Evolutionary conservation across 2,888 invertebrate species (phyloP), one percentile per base, ranked within the genome.

Genomic region (Melipona beecheii): DNA sequence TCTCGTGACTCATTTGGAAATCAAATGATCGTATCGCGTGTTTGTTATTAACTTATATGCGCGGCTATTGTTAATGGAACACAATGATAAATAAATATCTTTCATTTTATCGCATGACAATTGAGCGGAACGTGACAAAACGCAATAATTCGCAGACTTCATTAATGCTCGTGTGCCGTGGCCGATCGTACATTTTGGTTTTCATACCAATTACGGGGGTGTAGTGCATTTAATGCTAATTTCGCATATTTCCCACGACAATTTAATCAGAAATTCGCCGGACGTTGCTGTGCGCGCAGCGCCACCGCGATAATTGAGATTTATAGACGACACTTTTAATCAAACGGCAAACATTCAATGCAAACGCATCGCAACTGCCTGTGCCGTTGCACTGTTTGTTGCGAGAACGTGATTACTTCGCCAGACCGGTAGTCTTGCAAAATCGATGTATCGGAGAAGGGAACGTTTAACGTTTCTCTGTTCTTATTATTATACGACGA

Each of bases 131-230:
- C 83, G 87, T 87, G 89, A 87, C 89, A 78, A 79, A 86, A 75
- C 75, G 77, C 79, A 79, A 85, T 89, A 89, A 90, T 85, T 86
- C 79, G 79, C 74, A 81, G 83, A 86, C 89, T 90, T 90, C 86
- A 82, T 90, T 88, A 89, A 86, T 85, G 90, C 83, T 73, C 78
- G 72, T 73, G 69, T 65, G 77, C 71, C 64, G 76, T 50, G 75
- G 73, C 56, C 69, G 84, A 66, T 78, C 81, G 81, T 84, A 86
- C 81, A 85, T 86, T 88, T 89, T 85, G 89, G 85, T 86, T 88
- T 85, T 83, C 85, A 64, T 81, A 84, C 86, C 90, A 88, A 86
- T 88, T 88, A 86, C 76, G 65, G 66, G 73, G 71, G 54, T 73
- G 69, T 84, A 81, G 78, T 72, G 75, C 81, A 84, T 88, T 90